Conservation (phyloP, 2,797 vertebrate genomes). For the Cynopterus sphinx region DNA sequence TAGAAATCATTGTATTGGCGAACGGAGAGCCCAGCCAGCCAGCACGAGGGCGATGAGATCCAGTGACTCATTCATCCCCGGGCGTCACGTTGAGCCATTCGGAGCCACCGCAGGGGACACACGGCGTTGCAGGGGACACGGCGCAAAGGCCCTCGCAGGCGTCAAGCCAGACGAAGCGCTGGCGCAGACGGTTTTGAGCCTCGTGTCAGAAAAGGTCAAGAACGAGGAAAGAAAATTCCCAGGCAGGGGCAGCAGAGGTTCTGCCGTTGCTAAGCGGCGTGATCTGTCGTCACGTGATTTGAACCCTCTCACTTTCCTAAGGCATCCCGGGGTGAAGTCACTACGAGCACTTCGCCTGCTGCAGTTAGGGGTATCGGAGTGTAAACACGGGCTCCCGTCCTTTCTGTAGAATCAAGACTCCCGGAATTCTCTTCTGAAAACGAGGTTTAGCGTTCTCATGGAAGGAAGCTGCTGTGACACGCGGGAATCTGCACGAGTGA, state of each 20-base stretch:
- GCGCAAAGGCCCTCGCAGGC: slow-evolving; percentile 13
- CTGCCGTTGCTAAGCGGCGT: slow-evolving; percentile 5
- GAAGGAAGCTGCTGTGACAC: not conserved
- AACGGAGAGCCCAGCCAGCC: not conserved
- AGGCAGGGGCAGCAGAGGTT: not conserved
- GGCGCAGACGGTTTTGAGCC: slow-evolving; percentile 57
- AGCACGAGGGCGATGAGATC: not conserved
- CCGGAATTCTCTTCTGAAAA: not conserved
- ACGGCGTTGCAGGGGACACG: not conserved
- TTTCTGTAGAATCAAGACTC: not conserved
- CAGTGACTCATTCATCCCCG: not conserved
- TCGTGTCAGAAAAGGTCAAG: slow-evolving; percentile 55
- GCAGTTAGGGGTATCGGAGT: slow-evolving; percentile 36
- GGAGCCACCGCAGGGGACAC: not conserved
- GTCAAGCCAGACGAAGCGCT: slow-evolving; percentile 45
- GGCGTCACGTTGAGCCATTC: not conserved
- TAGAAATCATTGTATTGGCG: slow-evolving; percentile 42
- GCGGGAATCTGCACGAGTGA: not conserved
- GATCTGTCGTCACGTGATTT: slow-evolving; percentile 30
- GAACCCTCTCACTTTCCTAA: slow-evolving; percentile 53
- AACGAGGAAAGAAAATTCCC: slow-evolving; percentile 47
- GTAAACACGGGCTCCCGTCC: slow-evolving; percentile 17
- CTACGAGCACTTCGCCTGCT: not conserved
- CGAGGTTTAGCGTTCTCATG: not conserved
- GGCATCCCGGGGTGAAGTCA: not conserved